Percentiles rank a stretch among this genome's conserved stretches.
These are phyloP conservation scores for Fabriciana adippe DNA, from an alignment of 2,888 invertebrate species.

Conservation along the genomic window DNA sequence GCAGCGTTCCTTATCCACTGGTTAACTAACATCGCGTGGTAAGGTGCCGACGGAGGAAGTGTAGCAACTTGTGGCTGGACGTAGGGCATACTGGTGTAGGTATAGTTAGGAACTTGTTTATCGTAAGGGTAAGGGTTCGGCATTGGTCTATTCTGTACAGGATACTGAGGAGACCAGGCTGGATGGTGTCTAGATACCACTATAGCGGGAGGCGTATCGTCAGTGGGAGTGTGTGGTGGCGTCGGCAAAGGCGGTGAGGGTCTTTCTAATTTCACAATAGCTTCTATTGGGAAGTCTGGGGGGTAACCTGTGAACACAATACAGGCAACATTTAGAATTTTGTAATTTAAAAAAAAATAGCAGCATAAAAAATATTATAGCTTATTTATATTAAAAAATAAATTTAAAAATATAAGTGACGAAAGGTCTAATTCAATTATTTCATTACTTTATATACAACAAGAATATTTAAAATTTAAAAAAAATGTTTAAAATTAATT, in stretches of 20 bases:
- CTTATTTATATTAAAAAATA: background rate
- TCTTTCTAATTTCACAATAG: constrained; percentile 82
- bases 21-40: constrained; percentile 85
- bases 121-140: constrained; percentile 71
- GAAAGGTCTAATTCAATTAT: background rate
- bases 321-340: constrained; percentile 9
- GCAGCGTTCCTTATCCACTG: constrained; percentile 89
- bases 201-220: constrained; percentile 78
- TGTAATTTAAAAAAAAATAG: background rate
- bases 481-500: too few relatives aligned
- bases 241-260: constrained; percentile 85
- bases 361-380: background rate
- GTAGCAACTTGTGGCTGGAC: constrained; percentile 76
- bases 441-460: background rate
- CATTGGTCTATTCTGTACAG: constrained; percentile 63
- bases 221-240: constrained; percentile 89
- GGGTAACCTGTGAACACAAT: constrained; percentile 76
- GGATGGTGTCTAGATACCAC: constrained; percentile 71
- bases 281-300: constrained; percentile 82
- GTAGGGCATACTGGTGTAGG: constrained; percentile 71
- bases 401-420: background rate
- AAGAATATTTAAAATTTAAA: too few relatives aligned
- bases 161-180: constrained; percentile 66
- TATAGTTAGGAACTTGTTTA: constrained; percentile 63
- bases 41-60: constrained; percentile 72